Evolutionary conservation across 2,797 vertebrate species (phyloP).

Genomic region (Clarias pachynema): DNA sequence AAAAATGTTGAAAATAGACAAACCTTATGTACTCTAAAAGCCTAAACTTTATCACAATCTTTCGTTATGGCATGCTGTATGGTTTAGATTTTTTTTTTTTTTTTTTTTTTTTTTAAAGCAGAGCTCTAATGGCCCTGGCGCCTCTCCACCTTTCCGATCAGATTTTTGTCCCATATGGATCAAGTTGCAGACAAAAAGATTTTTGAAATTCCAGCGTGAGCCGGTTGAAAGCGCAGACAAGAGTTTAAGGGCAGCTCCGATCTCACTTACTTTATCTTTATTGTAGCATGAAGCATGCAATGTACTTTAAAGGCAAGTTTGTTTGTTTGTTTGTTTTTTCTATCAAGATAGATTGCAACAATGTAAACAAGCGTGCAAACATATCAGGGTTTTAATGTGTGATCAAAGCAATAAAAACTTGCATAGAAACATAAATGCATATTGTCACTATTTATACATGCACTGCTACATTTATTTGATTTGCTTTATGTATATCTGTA

Average conservation of each 20-base stretch:
- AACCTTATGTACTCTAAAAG: background rate
- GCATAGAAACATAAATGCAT: background rate
- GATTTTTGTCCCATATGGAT: constrained; percentile 82
- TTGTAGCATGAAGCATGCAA: constrained; percentile 4
- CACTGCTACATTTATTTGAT: too few relatives aligned
- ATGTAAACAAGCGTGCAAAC: constrained; percentile 16
- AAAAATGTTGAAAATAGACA: background rate
- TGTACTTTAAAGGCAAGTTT: constrained; percentile 12
- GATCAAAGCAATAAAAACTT: background rate
- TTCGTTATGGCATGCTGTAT: background rate
- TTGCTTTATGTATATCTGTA: too few relatives aligned
- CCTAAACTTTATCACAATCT: background rate
- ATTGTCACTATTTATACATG: background rate
- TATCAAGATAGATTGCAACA: background rate
- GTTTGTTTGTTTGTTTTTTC: background rate
- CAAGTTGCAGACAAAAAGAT: constrained; percentile 82
- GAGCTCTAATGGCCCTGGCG: constrained; percentile 79
- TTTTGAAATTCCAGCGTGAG: constrained; percentile 86
- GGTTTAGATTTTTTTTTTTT: background rate
- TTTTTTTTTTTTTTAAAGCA: too few relatives aligned
- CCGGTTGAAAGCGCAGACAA: constrained; percentile 49
- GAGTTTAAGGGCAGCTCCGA: constrained; percentile 4
- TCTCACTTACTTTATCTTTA: constrained; percentile 3
- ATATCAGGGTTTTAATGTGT: background rate
- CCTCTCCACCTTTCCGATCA: constrained; percentile 74